Conservation (phyloP, 1,140 invertebrate genomes). For the Copidosoma floridanum region DNA sequence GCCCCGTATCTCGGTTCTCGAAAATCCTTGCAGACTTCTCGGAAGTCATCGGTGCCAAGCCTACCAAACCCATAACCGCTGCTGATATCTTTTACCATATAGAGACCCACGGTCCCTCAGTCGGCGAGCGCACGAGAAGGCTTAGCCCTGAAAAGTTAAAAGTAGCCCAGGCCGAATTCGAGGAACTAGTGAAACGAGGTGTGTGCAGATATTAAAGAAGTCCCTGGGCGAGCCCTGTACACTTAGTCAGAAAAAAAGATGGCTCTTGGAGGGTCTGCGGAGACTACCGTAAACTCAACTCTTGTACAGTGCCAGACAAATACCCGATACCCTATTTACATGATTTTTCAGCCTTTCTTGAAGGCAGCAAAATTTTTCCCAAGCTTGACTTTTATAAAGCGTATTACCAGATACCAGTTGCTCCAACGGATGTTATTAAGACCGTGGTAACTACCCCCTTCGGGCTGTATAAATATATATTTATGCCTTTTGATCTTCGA, state of each 20-base stretch:
- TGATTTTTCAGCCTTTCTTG: neutral
- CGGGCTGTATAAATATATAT: too few species aligned
- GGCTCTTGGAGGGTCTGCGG: too few species aligned
- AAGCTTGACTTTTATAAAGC: too few species aligned
- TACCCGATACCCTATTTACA: neutral
- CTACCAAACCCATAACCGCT: neutral
- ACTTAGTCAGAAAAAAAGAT: constrained; percentile 14
- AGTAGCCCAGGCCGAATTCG: neutral
- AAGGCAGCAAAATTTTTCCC: neutral
- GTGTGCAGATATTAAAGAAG: neutral
- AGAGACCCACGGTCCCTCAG: neutral
- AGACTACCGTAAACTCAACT: too few species aligned
- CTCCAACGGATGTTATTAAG: too few species aligned
- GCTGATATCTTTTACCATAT: too few species aligned
- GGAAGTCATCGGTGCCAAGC: neutral
- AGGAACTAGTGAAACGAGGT: neutral
- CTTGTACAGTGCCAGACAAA: neutral
- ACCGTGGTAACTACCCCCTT: too few species aligned
- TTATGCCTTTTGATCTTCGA: too few species aligned
- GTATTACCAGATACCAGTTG: too few species aligned
- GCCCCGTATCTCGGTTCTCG: neutral
- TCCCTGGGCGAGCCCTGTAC: too few species aligned
- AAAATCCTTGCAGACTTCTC: neutral
- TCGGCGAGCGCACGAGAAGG: neutral
- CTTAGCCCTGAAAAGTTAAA: neutral